Evolutionary conservation across 2,888 invertebrate genomes (phyloP), one percentile per base, ranked within the genome.

Genomic region (Thecocarcelia acutangulata): DNA sequence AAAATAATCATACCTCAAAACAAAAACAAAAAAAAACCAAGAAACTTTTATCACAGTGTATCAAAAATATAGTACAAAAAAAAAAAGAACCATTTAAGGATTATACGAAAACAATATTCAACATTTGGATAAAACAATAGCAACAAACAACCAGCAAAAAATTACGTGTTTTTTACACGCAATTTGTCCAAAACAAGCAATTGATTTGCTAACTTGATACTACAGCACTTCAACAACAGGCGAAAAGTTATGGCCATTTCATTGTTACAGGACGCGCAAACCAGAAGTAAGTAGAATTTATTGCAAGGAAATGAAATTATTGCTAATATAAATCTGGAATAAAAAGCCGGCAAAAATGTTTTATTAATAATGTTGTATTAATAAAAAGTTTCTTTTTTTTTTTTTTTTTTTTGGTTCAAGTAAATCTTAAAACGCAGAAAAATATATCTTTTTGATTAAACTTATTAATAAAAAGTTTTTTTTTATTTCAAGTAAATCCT

Each of bases 241-340:
- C 15, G 2, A 8, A 4, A 52, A 61, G 72, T 28, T 40, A 91
- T 91, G 90, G 90, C 90, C 69, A 88, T 91, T 76, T 91, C 90
- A 72, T 81, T 91, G 87, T 84, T 91, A 40, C 90, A 91, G 86
- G 90, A 91, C 87, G 90, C 90, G 48, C 90, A 91, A 86, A 90
- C 89, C 84, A 88, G 91, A 83, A 76, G 85, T 85, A 84, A 85
- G 85, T 85, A 70, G 11, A 28, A 46, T 24, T 56, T 13, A 50
- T 17, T 59, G n/a, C n/a, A n/a, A 21, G 40, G 40, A 4, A 58
- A 40, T 0, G 33, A 33, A 24, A 3, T 24, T 3, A 24, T 3
- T 3, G 3, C 3, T 24, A 24, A 24, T 24, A 24, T 3, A 24
- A 24, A 24, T 2, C 24, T 24, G 2, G 5, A 24, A 24, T 2